Evolutionary conservation across 2,888 invertebrate genomes (phyloP).

Genomic region (Epiblema foenella): DNA sequence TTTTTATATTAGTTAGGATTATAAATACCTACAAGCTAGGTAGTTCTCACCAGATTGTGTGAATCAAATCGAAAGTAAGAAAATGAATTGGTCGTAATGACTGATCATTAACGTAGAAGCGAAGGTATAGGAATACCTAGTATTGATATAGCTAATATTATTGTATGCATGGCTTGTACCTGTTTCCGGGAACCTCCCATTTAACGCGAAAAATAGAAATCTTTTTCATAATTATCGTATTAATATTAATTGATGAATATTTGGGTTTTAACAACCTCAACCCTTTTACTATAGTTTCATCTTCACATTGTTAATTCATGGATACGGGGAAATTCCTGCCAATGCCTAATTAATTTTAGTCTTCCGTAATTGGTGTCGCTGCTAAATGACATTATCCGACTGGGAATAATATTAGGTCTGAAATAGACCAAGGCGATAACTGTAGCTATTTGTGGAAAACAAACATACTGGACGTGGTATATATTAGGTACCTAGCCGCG

Average conservation of each 20-base stretch:
- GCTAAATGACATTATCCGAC: background rate
- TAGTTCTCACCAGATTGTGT: background rate
- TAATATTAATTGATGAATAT: background rate
- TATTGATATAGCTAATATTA: background rate
- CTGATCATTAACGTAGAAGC: too few relatives aligned
- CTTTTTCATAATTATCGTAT: background rate
- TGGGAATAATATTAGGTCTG: background rate
- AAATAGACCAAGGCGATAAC: constrained; percentile 3
- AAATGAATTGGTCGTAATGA: background rate
- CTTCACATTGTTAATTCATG: background rate
- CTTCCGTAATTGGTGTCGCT: background rate
- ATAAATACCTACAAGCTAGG: background rate
- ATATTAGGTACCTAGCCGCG: too few relatives aligned
- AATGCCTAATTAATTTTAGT: background rate
- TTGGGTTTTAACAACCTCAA: constrained; percentile 4
- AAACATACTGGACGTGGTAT: background rate
- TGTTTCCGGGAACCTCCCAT: background rate
- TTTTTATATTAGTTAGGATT: background rate
- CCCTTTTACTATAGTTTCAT: background rate
- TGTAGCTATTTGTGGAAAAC: constrained; percentile 1
- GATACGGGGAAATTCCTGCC: background rate
- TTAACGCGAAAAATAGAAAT: background rate
- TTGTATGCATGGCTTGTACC: too few relatives aligned
- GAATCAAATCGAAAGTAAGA: background rate
- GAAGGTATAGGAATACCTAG: background rate